Base-by-base conservation (phyloP, 2,888 invertebrate genomes). In the Tetranychus piercei region DNA sequence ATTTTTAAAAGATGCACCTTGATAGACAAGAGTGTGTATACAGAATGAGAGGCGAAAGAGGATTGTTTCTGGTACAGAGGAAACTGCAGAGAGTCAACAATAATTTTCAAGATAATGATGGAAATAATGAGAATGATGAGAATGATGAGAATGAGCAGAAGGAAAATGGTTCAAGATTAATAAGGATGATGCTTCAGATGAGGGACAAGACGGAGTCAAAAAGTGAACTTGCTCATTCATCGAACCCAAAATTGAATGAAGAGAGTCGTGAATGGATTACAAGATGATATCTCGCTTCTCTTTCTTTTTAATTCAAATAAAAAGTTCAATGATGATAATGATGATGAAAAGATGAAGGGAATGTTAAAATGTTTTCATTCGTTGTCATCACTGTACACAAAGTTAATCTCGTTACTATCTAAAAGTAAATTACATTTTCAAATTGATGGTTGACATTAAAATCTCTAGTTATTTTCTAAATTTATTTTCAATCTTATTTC, bases 391-490 rank as follows among this genome's bases (percentile, higher is more conserved):
- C 34, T 34, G 34, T 34, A 34, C 34, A 34, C 34, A 55, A 45
- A 55, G 55, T 55, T 55, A 55, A 55, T 55, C 55, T 55, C 15
- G 15, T 55, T 55, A 55, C 15, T 15, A 15, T 23, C 8, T 9
- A 55, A 55, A 55, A 55, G 55, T 55, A 55, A 55, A 55, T 55
- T 55, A 55, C 55, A 55, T 55, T 55, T 55, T 55, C 55, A 55
- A 55, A 55, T 55, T 55, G 55, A 55, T 55, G 55, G 55, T 55
- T 55, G 55, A 55, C 55, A 55, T 9, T 55, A 55, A 55, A 55
- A 55, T 55, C 15, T 55, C 11, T 55, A 55, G 15, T 34, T 34
- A 5, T 34, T 34, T 34, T 3, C 55, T 6, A 55, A 55, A 55
- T 55, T 55, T 55, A 55, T 55, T 55, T 55, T 55, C 55, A 55